These are phyloP conservation scores for Zoanthus sociatus DNA, from an alignment of 92 coral and sea anemone species.

Conservation along the genomic window DNA sequence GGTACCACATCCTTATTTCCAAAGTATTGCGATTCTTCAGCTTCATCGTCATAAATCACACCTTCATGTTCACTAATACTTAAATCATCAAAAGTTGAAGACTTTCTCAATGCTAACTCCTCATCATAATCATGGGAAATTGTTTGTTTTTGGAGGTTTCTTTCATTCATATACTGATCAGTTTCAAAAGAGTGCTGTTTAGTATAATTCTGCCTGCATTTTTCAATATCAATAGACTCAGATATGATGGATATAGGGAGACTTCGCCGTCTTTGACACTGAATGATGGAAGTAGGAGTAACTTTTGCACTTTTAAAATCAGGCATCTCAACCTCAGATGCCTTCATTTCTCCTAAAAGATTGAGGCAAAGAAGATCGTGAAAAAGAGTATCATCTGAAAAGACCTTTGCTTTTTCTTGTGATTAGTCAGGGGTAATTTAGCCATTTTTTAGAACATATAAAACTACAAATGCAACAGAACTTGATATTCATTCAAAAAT, in stretches of 20 bases:
- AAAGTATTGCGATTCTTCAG: constrained; percentile 28
- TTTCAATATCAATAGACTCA: constrained; percentile 3
- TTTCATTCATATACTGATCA: constrained; percentile 41
- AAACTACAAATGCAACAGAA: no score
- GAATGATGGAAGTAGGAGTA: background rate
- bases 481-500: background rate
- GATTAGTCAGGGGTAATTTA: no score
- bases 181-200: constrained; percentile 28
- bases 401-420: no score
- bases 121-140: constrained; percentile 34
- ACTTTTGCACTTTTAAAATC: background rate
- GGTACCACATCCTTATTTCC: constrained; percentile 73
- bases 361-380: background rate
- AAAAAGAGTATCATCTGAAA: background rate
- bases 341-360: constrained; percentile 41
- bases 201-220: background rate
- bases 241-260: constrained; percentile 6
- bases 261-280: constrained; percentile 29
- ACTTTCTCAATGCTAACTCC: constrained; percentile 28
- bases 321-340: constrained; percentile 57
- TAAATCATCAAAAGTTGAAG: constrained; percentile 44
- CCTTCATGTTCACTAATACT: constrained; percentile 43
- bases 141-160: constrained; percentile 38
- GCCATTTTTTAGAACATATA: no score
- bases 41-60: constrained; percentile 36